Conservation (phyloP, 1,140 invertebrate species). For the Penaeus vannamei region DNA sequence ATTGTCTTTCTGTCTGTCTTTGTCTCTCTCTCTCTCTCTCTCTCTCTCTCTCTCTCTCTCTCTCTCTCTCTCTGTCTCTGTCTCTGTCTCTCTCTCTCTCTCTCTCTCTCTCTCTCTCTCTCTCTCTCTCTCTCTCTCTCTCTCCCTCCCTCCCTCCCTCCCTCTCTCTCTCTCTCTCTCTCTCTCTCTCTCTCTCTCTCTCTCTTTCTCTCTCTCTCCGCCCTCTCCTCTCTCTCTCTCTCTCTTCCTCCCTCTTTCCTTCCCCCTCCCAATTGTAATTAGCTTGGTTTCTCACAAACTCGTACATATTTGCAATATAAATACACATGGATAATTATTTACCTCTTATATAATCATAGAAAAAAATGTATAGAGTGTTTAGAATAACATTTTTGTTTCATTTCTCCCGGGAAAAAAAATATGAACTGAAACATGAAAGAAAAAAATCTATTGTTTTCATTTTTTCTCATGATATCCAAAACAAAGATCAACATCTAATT, state of each 20-base stretch:
- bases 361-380: no score
- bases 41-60: not conserved
- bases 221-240: not conserved
- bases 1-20: not conserved
- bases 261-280: not conserved
- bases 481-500: no score
- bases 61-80: not conserved
- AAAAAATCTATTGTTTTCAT: no score
- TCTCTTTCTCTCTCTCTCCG: not conserved
- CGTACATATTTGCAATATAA: no score
- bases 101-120: slow-evolving; percentile 21
- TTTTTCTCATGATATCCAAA: no score
- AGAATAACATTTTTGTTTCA: no score
- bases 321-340: no score
- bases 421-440: no score
- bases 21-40: no score
- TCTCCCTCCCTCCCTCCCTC: not conserved
- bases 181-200: slow-evolving; percentile 23
- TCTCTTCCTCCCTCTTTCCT: slow-evolving; percentile 21
- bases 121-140: slow-evolving; percentile 14
- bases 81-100: slow-evolving; percentile 2
- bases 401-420: no score
- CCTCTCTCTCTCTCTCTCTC: not conserved
- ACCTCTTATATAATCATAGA: no score
- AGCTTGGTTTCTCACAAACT: no score